Conservation (phyloP, 2,113 vertebrate species). For the Aldabrachelys gigantea region DNA sequence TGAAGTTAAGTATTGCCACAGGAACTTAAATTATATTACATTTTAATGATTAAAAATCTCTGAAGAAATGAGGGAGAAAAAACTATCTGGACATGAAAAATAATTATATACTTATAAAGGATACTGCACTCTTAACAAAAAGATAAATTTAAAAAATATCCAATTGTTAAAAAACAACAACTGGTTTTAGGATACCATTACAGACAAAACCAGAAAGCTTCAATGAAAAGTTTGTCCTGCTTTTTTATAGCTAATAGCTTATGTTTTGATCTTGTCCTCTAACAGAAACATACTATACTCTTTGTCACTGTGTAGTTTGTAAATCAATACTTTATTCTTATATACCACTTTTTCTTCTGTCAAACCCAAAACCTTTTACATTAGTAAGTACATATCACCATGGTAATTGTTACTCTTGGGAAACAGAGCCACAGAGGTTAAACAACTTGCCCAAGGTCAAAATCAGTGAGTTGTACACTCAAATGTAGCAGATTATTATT, state of each 20-base stretch:
- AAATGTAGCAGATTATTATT: not conserved
- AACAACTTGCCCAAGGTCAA: not conserved
- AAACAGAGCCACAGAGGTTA: not conserved
- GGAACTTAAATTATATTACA: slow-evolving; percentile 16
- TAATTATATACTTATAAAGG: not conserved
- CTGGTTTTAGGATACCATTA: not conserved
- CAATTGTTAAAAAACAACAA: not conserved
- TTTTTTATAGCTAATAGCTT: not conserved
- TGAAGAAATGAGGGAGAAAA: slow-evolving; percentile 52
- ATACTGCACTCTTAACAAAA: slow-evolving; percentile 19
- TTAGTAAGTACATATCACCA: not conserved
- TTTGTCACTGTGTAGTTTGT: not conserved
- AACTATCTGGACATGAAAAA: slow-evolving; percentile 7
- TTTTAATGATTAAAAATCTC: slow-evolving; percentile 37
- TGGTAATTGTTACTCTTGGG: not conserved
- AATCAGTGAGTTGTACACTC: not conserved
- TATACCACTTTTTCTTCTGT: not conserved
- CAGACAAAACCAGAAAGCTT: not conserved
- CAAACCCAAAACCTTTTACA: not conserved
- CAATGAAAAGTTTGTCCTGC: not conserved
- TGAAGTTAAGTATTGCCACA: slow-evolving; percentile 56
- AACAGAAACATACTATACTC: not conserved
- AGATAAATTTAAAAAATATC: not conserved
- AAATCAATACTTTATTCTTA: slow-evolving; percentile 14
- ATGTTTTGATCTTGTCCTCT: not conserved